Evolutionary conservation across 2,888 invertebrate genomes (phyloP).

Genomic region (Capitulum mitella): DNA sequence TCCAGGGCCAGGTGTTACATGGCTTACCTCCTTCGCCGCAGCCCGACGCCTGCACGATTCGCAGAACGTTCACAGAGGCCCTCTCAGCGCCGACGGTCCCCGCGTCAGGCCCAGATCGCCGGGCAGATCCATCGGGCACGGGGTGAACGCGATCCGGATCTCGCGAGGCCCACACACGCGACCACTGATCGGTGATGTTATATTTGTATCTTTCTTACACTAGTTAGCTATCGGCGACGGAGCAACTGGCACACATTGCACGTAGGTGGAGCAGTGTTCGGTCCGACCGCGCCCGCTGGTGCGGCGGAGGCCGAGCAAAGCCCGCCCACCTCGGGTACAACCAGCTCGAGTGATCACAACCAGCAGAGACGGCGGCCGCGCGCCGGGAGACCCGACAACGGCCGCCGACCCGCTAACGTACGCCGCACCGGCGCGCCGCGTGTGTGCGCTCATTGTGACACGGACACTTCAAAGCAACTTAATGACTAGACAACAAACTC

Average conservation of each 20-base stretch:
- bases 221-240: neutral
- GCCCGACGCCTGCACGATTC: too few relatives aligned
- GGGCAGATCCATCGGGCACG: too few relatives aligned
- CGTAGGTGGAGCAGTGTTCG: neutral
- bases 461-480: conserved; percentile 2
- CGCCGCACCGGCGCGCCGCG: neutral
- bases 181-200: neutral
- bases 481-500: conserved; percentile 22
- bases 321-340: neutral
- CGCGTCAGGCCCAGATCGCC: too few relatives aligned
- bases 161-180: too few relatives aligned
- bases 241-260: neutral
- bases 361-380: neutral
- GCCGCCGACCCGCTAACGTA: too few relatives aligned
- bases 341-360: neutral
- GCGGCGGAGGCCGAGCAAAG: neutral
- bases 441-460: neutral
- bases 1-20: too few relatives aligned
- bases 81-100: too few relatives aligned
- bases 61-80: too few relatives aligned
- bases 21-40: too few relatives aligned
- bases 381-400: neutral
- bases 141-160: too few relatives aligned
- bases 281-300: neutral
- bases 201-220: conserved; percentile 6